These are phyloP conservation scores for Arbacia lixula DNA, from an alignment of 53 echinoderm and acorn worm genomes.

Conservation along the genomic window DNA sequence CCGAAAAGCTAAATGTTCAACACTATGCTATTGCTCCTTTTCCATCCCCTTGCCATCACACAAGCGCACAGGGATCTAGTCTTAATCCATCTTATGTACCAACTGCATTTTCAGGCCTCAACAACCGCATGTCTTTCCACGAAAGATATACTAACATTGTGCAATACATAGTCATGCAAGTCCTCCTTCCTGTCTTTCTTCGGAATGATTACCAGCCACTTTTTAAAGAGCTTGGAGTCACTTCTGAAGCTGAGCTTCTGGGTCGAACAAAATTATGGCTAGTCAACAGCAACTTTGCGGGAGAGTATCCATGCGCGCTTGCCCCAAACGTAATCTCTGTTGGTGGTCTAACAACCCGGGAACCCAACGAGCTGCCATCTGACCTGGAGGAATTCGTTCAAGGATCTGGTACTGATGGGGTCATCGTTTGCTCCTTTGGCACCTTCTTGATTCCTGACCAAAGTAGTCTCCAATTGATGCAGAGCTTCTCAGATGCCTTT, in stretches of 20 bases:
- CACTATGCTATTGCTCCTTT: not conserved
- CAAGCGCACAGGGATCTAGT: not conserved
- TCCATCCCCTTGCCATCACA: not conserved
- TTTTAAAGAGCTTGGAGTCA: not conserved
- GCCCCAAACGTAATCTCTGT: constrained; percentile 69
- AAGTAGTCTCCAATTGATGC: not conserved
- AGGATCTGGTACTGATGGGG: constrained; percentile 60
- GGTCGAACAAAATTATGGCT: constrained; percentile 61
- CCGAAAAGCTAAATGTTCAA: constrained; percentile 15
- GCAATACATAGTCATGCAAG: too few species aligned
- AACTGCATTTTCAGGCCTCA: not conserved
- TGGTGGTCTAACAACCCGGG: constrained; percentile 67
- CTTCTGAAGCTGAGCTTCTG: not conserved
- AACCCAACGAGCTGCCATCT: constrained; percentile 29
- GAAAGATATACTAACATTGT: constrained; percentile 4
- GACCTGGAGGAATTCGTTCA: constrained; percentile 61
- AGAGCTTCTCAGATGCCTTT: constrained; percentile 41
- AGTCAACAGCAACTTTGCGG: constrained; percentile 64
- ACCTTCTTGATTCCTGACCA: constrained; percentile 33
- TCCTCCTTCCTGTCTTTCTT: too few species aligned
- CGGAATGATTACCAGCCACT: constrained; percentile 16
- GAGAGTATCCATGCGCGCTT: constrained; percentile 66
- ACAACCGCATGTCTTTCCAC: constrained; percentile 8
- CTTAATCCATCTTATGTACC: constrained; percentile 19
- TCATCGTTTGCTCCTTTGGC: constrained; percentile 66